phyloP scores from a whole-genome alignment of 2,113 vertebrate genomes.

The Panthera tigris region DNA sequence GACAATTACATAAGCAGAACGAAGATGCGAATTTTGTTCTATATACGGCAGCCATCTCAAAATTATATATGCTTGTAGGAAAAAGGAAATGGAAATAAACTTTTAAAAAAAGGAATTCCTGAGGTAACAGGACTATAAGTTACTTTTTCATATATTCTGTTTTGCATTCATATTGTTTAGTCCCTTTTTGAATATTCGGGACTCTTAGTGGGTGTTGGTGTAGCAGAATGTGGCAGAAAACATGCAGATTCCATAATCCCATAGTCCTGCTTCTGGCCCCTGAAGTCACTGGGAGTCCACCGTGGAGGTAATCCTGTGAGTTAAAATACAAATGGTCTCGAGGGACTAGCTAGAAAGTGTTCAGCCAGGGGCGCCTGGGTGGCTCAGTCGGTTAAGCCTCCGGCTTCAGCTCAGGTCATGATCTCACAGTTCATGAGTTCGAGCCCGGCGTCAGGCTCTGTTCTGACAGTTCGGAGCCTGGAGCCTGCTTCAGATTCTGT shows the following conservation, averaged over 20 bases:
- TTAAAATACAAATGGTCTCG: neutral
- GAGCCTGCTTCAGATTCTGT: too few species aligned
- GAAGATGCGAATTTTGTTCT: neutral
- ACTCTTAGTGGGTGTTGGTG: neutral
- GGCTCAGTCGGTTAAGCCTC: too few species aligned
- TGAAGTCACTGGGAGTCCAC: neutral
- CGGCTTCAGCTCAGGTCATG: too few species aligned
- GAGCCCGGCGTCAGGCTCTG: too few species aligned
- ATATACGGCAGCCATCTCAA: neutral
- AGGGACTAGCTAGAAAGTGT: neutral
- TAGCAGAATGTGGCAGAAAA: neutral
- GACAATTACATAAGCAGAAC: neutral
- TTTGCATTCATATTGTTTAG: neutral
- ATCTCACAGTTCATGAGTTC: too few species aligned
- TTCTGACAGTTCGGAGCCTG: too few species aligned
- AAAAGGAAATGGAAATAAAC: neutral
- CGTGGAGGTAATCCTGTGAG: neutral
- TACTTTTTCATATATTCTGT: neutral
- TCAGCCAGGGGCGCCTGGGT: neutral
- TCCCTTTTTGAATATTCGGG: neutral
- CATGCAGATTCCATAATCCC: neutral
- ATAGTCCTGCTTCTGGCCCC: rapidly evolving
- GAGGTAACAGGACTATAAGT: too few species aligned
- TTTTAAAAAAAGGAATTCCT: neutral
- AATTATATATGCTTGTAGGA: neutral